Conservation (phyloP, 1,140 invertebrate genomes). For the Nasonia giraulti region DNA sequence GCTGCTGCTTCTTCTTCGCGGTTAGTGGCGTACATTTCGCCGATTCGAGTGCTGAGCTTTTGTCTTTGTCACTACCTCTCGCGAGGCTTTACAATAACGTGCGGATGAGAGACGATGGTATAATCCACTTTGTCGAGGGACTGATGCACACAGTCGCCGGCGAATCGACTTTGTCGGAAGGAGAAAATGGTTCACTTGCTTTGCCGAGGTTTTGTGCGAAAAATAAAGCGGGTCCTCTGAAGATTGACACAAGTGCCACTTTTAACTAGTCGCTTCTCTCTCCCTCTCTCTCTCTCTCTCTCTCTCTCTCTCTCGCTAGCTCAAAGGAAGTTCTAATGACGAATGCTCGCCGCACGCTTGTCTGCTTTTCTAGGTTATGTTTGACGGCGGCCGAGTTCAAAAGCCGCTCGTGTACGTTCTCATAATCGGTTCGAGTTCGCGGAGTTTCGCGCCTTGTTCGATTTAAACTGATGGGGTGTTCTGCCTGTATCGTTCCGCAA, state of each 20-base stretch:
- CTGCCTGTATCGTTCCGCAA: too few species aligned
- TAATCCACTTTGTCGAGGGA: background rate
- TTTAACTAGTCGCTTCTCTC: slow-evolving; percentile 24
- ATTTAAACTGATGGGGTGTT: too few species aligned
- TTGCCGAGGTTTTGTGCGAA: background rate
- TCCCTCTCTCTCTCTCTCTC: too few species aligned
- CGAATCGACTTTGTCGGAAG: slow-evolving; percentile 8
- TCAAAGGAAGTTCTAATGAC: slow-evolving; percentile 41
- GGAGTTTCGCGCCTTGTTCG: background rate
- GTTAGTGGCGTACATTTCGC: background rate
- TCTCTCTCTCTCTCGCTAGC: too few species aligned
- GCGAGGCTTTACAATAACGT: background rate
- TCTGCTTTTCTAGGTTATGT: slow-evolving; percentile 35
- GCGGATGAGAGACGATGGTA: background rate
- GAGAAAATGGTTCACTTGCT: background rate
- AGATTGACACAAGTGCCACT: slow-evolving; percentile 32
- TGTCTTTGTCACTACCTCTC: background rate
- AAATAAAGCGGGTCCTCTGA: slow-evolving; percentile 7
- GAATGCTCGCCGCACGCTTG: slow-evolving; percentile 5
- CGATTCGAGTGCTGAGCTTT: background rate
- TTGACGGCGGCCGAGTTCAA: background rate
- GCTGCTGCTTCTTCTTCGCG: background rate
- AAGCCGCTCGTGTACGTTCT: too few species aligned
- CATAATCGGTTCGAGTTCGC: background rate
- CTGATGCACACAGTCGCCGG: background rate